Evolutionary conservation across 2,888 invertebrate genomes (phyloP).

Genomic region (Drosophila pseudotalamancana): DNA sequence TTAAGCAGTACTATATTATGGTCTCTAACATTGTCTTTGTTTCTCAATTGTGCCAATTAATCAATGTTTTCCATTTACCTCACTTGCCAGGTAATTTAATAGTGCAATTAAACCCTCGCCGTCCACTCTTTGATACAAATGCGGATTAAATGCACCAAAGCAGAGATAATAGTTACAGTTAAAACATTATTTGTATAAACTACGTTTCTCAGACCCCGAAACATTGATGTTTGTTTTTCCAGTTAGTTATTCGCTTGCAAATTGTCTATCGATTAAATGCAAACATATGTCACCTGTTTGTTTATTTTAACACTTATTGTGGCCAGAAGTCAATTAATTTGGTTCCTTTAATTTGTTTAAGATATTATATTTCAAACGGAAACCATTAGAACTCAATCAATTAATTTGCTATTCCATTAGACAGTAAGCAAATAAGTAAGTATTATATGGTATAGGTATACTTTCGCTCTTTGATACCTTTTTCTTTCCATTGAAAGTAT

Average conservation of each 20-base stretch:
- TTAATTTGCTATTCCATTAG: too few species aligned
- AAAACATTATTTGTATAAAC: slow-evolving; percentile 5
- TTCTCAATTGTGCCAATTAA: slow-evolving; percentile 16
- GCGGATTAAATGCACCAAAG: slow-evolving; percentile 49
- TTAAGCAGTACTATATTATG: slow-evolving; percentile 46
- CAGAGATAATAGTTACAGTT: slow-evolving; percentile 12
- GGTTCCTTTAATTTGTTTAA: too few species aligned
- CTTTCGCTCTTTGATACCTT: too few species aligned
- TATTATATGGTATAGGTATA: too few species aligned
- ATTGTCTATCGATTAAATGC: background rate
- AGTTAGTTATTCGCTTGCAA: slow-evolving; percentile 7
- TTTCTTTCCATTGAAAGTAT: too few species aligned
- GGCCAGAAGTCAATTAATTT: background rate
- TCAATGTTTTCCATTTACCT: slow-evolving; percentile 17
- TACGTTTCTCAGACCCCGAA: background rate
- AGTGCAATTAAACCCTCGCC: slow-evolving; percentile 56
- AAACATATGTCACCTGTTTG: slow-evolving; percentile 1
- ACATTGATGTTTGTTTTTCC: slow-evolving; percentile 4
- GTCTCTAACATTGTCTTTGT: slow-evolving; percentile 12
- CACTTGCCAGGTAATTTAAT: slow-evolving; percentile 35
- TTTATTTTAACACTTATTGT: background rate
- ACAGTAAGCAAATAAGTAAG: too few species aligned
- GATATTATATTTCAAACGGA: too few species aligned
- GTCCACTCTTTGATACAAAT: slow-evolving; percentile 26
- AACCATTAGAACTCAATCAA: too few species aligned